Conservation (phyloP, 2,113 vertebrate genomes). For the Dasyornis broadbenti region DNA sequence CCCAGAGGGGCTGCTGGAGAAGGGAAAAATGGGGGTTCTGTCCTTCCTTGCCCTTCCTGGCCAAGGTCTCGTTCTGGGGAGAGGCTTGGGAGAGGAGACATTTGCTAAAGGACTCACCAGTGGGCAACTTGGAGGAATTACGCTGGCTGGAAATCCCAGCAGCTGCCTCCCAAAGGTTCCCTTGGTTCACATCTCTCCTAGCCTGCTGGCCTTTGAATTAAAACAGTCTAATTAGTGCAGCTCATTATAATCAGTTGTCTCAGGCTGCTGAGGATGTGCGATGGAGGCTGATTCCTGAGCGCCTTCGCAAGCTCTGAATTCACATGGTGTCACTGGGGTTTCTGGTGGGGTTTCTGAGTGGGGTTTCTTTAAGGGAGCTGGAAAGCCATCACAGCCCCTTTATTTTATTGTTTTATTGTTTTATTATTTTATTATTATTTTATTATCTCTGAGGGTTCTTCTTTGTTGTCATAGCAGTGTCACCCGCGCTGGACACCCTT, state of each 20-base stretch:
- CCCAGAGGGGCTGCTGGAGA: background rate
- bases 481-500: background rate
- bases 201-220: conserved; percentile 42
- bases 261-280: background rate
- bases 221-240: conserved; percentile 6
- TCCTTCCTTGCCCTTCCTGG: background rate
- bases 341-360: no score
- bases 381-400: no score
- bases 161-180: conserved; percentile 14
- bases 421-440: no score
- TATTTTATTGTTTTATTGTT: no score
- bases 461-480: background rate
- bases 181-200: conserved; percentile 18
- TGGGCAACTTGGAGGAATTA: background rate
- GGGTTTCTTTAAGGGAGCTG: no score
- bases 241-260: conserved; percentile 10
- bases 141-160: background rate
- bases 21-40: background rate
- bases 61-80: background rate
- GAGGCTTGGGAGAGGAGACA: background rate
- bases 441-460: background rate
- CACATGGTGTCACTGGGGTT: background rate
- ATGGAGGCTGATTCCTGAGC: background rate
- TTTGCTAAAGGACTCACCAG: background rate
- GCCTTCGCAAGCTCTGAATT: background rate